phyloP scores from a whole-genome alignment of 2,888 invertebrate species.

The Pammene fasciana region DNA sequence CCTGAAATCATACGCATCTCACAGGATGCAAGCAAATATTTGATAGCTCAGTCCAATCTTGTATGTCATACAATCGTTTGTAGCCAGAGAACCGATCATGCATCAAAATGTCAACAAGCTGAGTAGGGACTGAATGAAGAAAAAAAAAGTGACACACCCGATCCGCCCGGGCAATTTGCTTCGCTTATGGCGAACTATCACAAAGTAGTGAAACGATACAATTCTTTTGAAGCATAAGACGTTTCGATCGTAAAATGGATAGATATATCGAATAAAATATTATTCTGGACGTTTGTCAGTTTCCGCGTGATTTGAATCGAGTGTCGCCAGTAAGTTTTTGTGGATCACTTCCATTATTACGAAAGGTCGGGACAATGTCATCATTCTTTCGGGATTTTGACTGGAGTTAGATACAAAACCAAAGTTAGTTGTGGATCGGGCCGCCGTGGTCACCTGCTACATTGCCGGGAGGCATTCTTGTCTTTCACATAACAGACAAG shows the following conservation, averaged over 20 bases:
- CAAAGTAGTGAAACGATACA: constrained; percentile 29
- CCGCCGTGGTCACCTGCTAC: constrained; percentile 7
- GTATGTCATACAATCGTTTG: constrained; percentile 49
- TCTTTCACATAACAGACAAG: not conserved
- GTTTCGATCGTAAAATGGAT: constrained; percentile 1
- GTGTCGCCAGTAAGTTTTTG: constrained; percentile 40
- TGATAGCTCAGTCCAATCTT: constrained; percentile 41
- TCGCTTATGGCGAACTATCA: constrained; percentile 54
- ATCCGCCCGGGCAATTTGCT: constrained; percentile 69
- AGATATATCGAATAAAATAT: constrained; percentile 60
- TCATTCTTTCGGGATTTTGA: constrained; percentile 28
- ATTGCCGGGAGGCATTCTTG: not conserved
- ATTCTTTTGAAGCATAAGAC: constrained; percentile 26
- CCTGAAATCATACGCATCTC: constrained; percentile 20
- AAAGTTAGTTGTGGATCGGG: constrained; percentile 4
- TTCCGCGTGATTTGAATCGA: constrained; percentile 54
- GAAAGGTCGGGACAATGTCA: constrained; percentile 26
- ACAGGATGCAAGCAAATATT: constrained; percentile 42
- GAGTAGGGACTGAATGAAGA: constrained; percentile 60
- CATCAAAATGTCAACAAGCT: constrained; percentile 68
- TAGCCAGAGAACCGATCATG: constrained; percentile 61
- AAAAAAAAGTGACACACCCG: constrained; percentile 56
- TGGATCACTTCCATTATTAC: constrained; percentile 33
- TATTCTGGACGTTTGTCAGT: constrained; percentile 53
- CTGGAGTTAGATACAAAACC: constrained; percentile 28